Evolutionary conservation across 2,113 vertebrate genomes (phyloP), one percentile per base, ranked within the genome.

Genomic region (Microcebus ravelobensis): DNA sequence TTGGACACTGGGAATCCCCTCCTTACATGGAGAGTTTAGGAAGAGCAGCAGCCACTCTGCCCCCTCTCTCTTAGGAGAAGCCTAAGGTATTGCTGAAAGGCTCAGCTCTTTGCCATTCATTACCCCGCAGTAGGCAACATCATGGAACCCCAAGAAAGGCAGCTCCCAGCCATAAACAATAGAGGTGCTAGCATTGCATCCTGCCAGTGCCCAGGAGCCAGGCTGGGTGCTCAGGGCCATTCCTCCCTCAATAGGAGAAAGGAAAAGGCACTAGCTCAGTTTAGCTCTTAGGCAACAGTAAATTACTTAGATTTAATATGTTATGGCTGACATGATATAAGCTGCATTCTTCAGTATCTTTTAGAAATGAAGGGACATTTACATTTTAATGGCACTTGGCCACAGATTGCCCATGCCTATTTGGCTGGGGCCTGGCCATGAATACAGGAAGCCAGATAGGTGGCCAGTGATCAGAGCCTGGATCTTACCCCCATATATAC

Each of bases 361-460:
- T 96, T 97, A 97, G 94, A 96, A 94, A 86, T 91, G 90, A 97
- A 93, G 74, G 77, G 17, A 81, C 68, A 79, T 80, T 97, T 96
- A 76, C 86, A 93, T 92, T 96, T 97, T 42, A 82, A 73, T 88
- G 94, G 67, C 90, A 71, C 39, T 7, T 36, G 11, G 79, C 34
- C 63, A 91, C 42, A 96, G 95, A 92, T 63, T 92, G 36, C n/a
- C 50, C 59, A 55, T 4, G 70, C 14, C 29, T 65, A 25, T 87
- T 68, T 91, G 90, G 63, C 65, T 95, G 59, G 50, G 92, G 76
- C 63, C 86, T 57, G 48, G 86, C 85, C n/a, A 17, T 86, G 68
- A 91, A 85, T 81, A 77, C 70, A 94, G 79, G 94, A 92, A 91
- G 83, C 55, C 42, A 81, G 83, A 91, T 12, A 65, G 88, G 70